Percentiles rank a stretch among this genome's conserved stretches.
These are phyloP conservation scores for Sapajus apella DNA, from an alignment of 2,113 vertebrate species.

Conservation along the genomic window DNA sequence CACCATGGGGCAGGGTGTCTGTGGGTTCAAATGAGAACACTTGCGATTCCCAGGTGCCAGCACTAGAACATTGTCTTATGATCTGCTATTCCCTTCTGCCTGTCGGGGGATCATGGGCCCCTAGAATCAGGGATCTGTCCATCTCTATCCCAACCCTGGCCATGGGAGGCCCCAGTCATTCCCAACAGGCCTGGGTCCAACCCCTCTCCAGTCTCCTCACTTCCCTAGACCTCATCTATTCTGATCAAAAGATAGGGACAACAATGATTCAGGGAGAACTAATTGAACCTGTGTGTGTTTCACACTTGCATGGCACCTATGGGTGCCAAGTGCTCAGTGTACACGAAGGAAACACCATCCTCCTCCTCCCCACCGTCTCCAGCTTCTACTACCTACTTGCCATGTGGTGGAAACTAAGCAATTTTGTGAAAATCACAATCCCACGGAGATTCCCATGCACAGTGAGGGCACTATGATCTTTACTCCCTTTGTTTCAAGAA, in stretches of 20 bases:
- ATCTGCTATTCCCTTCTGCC: neutral
- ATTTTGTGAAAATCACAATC: neutral
- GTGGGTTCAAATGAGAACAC: neutral
- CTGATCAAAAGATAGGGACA: neutral
- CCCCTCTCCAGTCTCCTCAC: too few relatives aligned
- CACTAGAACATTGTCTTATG: accelerated
- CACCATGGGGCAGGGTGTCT: neutral
- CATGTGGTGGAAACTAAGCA: neutral
- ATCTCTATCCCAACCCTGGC: neutral
- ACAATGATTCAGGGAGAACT: neutral
- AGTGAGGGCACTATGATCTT: accelerated
- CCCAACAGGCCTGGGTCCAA: too few relatives aligned
- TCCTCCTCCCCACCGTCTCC: neutral
- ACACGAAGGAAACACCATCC: neutral
- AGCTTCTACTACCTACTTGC: neutral
- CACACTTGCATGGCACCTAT: too few relatives aligned
- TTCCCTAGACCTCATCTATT: neutral
- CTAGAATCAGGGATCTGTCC: neutral
- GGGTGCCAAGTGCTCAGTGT: too few relatives aligned
- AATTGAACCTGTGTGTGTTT: neutral
- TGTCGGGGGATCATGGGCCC: too few relatives aligned
- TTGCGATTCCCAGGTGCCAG: neutral
- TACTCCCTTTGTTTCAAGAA: neutral
- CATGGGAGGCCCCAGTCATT: neutral
- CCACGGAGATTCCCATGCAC: neutral